Percentiles rank a stretch among this genome's conserved stretches.
Evolutionary conservation across 2,888 invertebrate genomes (phyloP).

Genomic region (Ichneumoninae sp.): DNA sequence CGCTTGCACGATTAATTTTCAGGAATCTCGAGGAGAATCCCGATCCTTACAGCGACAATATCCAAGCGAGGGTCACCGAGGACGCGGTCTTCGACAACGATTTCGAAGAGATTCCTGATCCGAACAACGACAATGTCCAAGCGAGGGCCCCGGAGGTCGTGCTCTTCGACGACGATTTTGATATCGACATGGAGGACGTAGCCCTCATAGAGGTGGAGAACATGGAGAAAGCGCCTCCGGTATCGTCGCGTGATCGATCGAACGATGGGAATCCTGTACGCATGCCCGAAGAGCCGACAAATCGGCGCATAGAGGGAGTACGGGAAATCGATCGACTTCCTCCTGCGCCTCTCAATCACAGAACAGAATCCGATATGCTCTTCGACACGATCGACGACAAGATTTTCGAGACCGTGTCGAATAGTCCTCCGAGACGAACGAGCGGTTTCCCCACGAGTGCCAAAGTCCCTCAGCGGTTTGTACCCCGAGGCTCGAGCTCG

Average conservation of each 20-base stretch:
- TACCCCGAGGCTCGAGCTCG: neutral
- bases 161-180: conserved; percentile 76
- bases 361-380: conserved; percentile 57
- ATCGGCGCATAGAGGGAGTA: neutral
- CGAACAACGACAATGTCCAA: conserved; percentile 77
- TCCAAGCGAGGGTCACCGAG: conserved; percentile 72
- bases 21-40: conserved; percentile 85
- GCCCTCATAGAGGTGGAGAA: conserved; percentile 68
- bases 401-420: conserved; percentile 38
- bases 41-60: conserved; percentile 81
- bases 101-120: conserved; percentile 83
- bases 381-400: conserved; percentile 61
- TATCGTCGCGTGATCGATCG: neutral
- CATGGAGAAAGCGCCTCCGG: conserved; percentile 31
- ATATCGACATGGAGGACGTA: conserved; percentile 74
- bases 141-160: conserved; percentile 67
- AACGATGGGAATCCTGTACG: neutral
- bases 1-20: conserved; percentile 38
- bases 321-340: conserved; percentile 10
- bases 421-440: neutral
- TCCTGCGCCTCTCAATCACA: neutral
- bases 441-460: neutral
- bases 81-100: conserved; percentile 74
- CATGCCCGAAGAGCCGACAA: neutral
- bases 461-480: neutral